Evolutionary conservation across 2,113 vertebrate species (phyloP), one percentile per base, ranked within the genome.

Genomic region (Ciconia maguari): DNA sequence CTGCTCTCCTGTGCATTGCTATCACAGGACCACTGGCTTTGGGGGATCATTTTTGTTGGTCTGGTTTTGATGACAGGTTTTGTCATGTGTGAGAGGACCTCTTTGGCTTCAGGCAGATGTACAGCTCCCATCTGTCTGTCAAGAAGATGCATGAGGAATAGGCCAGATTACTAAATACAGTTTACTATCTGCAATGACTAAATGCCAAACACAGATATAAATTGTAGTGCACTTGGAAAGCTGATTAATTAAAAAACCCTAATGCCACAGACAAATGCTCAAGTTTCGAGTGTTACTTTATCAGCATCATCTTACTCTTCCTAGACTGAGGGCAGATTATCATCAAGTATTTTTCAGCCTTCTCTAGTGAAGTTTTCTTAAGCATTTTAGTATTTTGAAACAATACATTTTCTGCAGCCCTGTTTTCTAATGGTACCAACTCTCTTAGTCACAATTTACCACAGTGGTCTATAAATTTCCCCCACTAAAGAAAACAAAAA

Each of bases 111-210:
- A 72, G 83, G 75, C 77, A 89, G 41, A 85, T 29, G 41, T 44
- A 72, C 57, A 85, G 52, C 62, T 93, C 74, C 62, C 2, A 1
- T 89, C 52, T 60, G 61, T 84, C 74, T 95, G 81, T 94, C 93
- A 96, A 87, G 83, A 91, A 96, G 74, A 83, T 69, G 70, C 78
- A 84, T 51, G 74, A 94, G 77, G 80, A 94, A 84, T 68, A 76
- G 34, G 74, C 34, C 87, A 75, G 89, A 87, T 82, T 87, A 54
- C 77, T 92, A 82, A 95, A 65, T 82, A 84, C 38, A 57, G 84
- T 91, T 94, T 90, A 82, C 78, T 95, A 20, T 87, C 87, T 91
- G 21, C 62, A 84, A 14, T 76, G 81, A 85, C 93, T 61, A 89
- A 93, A 92, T 89, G 65, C 70, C 81, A 91, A 76, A 91, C 6